Conservation (phyloP, 1,140 invertebrate genomes). For the Vollenhovia emeryi region DNA sequence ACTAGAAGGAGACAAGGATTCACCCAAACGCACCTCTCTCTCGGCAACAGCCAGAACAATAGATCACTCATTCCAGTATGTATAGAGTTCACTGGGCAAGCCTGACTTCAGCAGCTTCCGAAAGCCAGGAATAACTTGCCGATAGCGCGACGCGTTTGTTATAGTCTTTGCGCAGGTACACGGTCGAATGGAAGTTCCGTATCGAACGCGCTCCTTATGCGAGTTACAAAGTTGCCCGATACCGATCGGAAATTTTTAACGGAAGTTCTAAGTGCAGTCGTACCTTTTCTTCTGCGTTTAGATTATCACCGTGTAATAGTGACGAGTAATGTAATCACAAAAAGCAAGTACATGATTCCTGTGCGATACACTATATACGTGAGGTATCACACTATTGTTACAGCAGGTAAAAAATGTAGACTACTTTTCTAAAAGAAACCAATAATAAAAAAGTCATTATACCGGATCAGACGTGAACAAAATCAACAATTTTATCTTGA, state of each 20-base stretch:
- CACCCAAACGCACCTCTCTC: too few species aligned
- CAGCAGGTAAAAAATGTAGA: not conserved
- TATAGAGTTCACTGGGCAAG: too few species aligned
- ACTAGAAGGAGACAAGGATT: too few species aligned
- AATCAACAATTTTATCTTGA: not conserved
- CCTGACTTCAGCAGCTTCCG: not conserved
- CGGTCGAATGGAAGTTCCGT: slow-evolving; percentile 21
- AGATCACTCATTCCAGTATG: too few species aligned
- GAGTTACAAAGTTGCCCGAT: slow-evolving; percentile 39
- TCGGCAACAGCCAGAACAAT: too few species aligned
- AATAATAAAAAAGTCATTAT: not conserved
- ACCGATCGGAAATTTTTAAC: slow-evolving; percentile 31
- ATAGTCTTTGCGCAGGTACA: slow-evolving; percentile 32
- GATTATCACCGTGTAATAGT: not conserved
- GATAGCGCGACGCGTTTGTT: slow-evolving; percentile 21
- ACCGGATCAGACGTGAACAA: not conserved
- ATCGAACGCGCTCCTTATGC: slow-evolving; percentile 39
- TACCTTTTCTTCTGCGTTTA: not conserved
- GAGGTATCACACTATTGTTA: not conserved
- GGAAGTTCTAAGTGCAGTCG: slow-evolving; percentile 29
- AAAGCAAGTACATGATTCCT: not conserved
- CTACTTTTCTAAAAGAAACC: not conserved
- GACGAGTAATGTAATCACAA: not conserved
- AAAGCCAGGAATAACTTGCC: slow-evolving; percentile 45
- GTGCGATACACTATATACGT: not conserved